phyloP scores from a whole-genome alignment of 92 coral and sea anemone species.

The Umimayanthus kanabou region DNA sequence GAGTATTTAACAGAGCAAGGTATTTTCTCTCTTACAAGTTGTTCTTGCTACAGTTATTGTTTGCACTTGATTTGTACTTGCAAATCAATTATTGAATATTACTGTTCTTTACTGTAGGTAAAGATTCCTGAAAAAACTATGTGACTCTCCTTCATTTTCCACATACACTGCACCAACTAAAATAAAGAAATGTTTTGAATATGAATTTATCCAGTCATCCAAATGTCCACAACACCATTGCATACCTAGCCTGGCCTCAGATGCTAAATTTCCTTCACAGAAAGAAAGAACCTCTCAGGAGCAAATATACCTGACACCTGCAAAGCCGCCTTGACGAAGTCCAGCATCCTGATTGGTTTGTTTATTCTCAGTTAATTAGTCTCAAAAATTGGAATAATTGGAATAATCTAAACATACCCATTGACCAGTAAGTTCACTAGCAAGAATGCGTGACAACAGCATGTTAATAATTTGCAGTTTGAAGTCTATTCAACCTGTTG shows the following conservation, averaged over 20 bases:
- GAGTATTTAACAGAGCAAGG: not conserved
- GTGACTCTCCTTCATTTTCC: not conserved
- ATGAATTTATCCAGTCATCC: not conserved
- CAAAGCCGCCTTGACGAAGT: not conserved
- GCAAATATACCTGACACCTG: not conserved
- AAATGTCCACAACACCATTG: not conserved
- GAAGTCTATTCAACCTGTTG: too few relatives aligned
- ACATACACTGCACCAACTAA: too few relatives aligned
- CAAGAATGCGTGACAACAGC: not conserved
- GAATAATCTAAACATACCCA: too few relatives aligned
- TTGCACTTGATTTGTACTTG: not conserved
- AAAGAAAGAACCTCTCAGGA: not conserved
- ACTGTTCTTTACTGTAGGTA: not conserved
- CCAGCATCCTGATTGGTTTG: not conserved
- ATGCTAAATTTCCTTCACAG: not conserved
- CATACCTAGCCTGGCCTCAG: not conserved
- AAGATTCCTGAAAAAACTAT: too few relatives aligned
- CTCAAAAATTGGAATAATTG: too few relatives aligned
- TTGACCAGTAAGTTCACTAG: not conserved
- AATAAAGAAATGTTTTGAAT: not conserved
- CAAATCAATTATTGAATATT: too few relatives aligned
- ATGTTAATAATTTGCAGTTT: too few relatives aligned
- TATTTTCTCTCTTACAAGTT: not conserved
- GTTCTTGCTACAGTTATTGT: not conserved
- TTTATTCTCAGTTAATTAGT: too few relatives aligned